Evolutionary conservation across 2,888 invertebrate genomes (phyloP).

Genomic region (Athalia circularis): DNA sequence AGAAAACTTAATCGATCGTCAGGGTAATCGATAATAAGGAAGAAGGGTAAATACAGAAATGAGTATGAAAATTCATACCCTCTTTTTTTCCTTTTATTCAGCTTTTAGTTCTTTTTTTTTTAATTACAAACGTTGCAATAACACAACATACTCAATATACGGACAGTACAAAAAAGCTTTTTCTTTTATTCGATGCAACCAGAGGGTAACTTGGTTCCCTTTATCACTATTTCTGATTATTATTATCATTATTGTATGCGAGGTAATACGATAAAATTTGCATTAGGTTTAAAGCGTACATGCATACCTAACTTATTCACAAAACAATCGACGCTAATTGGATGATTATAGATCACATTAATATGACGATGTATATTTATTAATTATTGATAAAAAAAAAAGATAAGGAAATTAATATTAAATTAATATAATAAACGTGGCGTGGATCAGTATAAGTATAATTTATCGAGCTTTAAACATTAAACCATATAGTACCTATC

Average conservation of each 20-base stretch:
- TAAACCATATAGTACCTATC: neutral
- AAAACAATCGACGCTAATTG: constrained; percentile 1
- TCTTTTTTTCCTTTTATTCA: neutral
- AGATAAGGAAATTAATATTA: too few relatives aligned
- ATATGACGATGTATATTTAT: neutral
- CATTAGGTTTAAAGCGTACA: neutral
- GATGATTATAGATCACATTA: constrained; percentile 20
- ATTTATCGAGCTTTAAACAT: constrained; percentile 16
- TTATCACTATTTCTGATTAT: neutral
- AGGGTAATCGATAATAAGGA: neutral
- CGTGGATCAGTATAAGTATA: neutral
- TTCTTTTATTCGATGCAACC: neutral
- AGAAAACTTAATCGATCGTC: too few relatives aligned
- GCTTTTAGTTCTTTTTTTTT: neutral
- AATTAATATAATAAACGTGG: neutral
- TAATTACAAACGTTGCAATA: neutral
- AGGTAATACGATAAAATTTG: neutral
- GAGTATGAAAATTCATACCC: neutral
- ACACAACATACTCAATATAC: neutral
- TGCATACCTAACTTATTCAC: neutral
- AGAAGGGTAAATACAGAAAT: neutral
- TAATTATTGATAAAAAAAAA: neutral
- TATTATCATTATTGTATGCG: neutral
- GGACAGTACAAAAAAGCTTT: constrained; percentile 26
- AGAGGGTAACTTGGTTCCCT: neutral